Evolutionary conservation across 2,888 invertebrate genomes (phyloP), one percentile per base, ranked within the genome.

Genomic region (Tipula lateralis): DNA sequence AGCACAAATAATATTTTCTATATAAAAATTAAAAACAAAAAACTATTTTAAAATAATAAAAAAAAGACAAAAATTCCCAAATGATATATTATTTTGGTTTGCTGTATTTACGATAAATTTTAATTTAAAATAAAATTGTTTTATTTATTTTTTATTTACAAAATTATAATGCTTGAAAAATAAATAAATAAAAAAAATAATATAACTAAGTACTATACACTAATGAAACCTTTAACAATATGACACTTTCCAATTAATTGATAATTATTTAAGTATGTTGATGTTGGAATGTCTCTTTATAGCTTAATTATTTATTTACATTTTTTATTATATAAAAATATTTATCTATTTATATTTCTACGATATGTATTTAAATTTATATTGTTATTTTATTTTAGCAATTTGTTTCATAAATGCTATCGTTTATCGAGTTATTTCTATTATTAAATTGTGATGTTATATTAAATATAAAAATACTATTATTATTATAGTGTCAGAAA

Each of bases 401-500:
- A 66, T 66, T 9, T 66, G 66, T 24, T 66, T 66, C 44, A 50
- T 50, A 12, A 16, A 16, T 16, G 16, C 16, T 50, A n/a, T 6
- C 66, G 24, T 66, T 66, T 24, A 66, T 24, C 19, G 24, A 19
- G 12, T 44, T 12, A 50, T 50, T 19, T 16, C 16, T 50, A 50
- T 50, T 12, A 24, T 66, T 66, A 66, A 24, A 13, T 19, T 66
- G 66, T 1, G 66, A 24, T 66, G 66, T 66, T 24, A 66, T 24
- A 66, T 66, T 19, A 66, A 66, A 66, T 66, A 66, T 19, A 66
- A 66, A 66, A 66, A 19, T 66, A 50, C 44, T 66, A 66, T 66
- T 66, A 24, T 66, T 24, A 66, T 24, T 66, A 66, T 89, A 88
- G 86, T 89, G 90, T 89, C 89, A 90, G 89, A 90, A 89, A 89